Percentiles rank a stretch among this genome's conserved stretches.
phyloP scores from a whole-genome alignment of 2,797 vertebrate genomes.

The Megalops cyprinoides region DNA sequence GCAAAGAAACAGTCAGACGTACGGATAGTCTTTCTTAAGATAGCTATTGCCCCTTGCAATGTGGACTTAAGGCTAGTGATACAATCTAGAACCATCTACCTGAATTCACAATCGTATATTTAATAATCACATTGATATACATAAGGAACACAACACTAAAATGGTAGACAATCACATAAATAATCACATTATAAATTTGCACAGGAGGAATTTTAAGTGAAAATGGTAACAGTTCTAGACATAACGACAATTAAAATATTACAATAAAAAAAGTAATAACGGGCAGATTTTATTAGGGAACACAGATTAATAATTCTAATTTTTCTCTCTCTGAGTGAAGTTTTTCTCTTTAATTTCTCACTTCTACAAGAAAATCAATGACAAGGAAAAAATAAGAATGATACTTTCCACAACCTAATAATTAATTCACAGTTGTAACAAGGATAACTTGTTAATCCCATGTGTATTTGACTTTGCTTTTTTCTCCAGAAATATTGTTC shows the following conservation, averaged over 20 bases:
- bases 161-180: too few species aligned
- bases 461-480: conserved; percentile 7
- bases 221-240: too few species aligned
- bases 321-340: too few species aligned
- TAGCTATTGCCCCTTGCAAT: background rate
- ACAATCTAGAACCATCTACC: too few species aligned
- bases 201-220: too few species aligned
- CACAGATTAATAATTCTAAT: background rate
- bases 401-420: background rate
- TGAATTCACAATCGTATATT: too few species aligned
- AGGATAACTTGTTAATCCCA: background rate
- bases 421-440: background rate
- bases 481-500: background rate
- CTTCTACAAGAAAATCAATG: background rate
- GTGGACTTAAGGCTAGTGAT: too few species aligned
- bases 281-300: background rate
- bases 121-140: too few species aligned
- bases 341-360: background rate
- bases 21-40: background rate
- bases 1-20: background rate
- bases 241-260: background rate
- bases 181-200: too few species aligned
- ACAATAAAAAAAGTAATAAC: too few species aligned
- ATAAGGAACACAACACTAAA: too few species aligned
- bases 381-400: conserved; percentile 5